phyloP scores from a whole-genome alignment of 2,113 vertebrate species.

The Alexandromys fortis region DNA sequence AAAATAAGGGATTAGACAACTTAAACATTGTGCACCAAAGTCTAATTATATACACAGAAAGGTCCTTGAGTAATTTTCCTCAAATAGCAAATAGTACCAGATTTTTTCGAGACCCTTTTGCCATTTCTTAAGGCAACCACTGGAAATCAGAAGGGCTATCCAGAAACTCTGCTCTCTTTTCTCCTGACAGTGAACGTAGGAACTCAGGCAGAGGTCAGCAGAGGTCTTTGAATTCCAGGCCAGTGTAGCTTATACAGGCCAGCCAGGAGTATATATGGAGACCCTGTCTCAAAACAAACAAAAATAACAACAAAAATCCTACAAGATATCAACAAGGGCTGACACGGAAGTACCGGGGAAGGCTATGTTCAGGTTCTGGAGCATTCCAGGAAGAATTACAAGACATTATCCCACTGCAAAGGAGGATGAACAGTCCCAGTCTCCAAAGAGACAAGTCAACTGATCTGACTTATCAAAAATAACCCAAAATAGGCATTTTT shows the following conservation, averaged over 20 bases:
- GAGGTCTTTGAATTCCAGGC: not conserved
- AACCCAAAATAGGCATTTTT: not conserved
- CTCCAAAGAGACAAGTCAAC: not conserved
- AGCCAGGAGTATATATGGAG: not conserved
- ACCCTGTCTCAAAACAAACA: not conserved
- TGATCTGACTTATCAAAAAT: not conserved
- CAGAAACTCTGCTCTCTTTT: not conserved
- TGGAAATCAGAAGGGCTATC: not conserved
- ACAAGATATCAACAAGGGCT: not conserved
- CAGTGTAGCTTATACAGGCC: not conserved
- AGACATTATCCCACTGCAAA: not conserved
- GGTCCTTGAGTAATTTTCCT: not conserved
- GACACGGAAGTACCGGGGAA: not conserved
- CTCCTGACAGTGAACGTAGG: not conserved
- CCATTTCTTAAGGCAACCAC: not conserved
- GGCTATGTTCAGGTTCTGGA: not conserved
- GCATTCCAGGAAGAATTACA: not conserved
- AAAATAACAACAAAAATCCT: not conserved
- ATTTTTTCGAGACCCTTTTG: not conserved
- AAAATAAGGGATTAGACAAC: not conserved
- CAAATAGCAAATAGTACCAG: not conserved
- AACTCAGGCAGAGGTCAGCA: too few species aligned
- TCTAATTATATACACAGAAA: slow-evolving; percentile 23
- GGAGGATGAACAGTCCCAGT: not conserved
- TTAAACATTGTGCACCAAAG: not conserved